Evolutionary conservation across 2,888 invertebrate genomes (phyloP).

Genomic region (Eucera pruinosa): DNA sequence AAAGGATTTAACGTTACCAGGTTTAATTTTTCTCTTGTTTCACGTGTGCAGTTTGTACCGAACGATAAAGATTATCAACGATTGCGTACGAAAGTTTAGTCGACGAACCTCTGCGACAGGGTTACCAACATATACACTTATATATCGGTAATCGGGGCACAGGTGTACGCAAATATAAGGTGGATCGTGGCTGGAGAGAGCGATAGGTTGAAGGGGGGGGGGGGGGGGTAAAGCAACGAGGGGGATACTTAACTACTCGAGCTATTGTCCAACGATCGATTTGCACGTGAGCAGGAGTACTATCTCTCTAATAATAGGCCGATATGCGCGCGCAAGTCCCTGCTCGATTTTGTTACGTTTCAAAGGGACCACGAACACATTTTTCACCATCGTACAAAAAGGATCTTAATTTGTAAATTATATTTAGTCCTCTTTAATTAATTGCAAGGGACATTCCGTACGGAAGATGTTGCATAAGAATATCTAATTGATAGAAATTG

Average conservation of each 20-base stretch:
- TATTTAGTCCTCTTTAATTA: not conserved
- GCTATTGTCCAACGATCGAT: slow-evolving; percentile 67
- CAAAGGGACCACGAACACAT: slow-evolving; percentile 17
- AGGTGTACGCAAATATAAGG: slow-evolving; percentile 57
- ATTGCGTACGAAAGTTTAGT: not conserved
- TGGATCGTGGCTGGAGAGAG: slow-evolving; percentile 39
- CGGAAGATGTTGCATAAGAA: too few relatives aligned
- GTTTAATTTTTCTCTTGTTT: too few relatives aligned
- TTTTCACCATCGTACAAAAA: not conserved
- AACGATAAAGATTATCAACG: not conserved
- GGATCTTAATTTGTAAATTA: not conserved
- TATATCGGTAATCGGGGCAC: slow-evolving; percentile 41
- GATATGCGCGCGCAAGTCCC: slow-evolving; percentile 48
- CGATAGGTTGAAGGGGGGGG: slow-evolving; percentile 35
- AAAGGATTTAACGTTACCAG: too few relatives aligned
- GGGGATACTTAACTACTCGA: slow-evolving; percentile 65
- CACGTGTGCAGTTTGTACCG: too few relatives aligned
- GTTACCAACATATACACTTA: slow-evolving; percentile 19
- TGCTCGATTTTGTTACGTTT: slow-evolving; percentile 30
- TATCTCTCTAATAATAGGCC: slow-evolving; percentile 59
- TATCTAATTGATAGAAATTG: too few relatives aligned
- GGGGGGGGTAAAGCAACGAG: slow-evolving; percentile 58
- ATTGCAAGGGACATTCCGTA: too few relatives aligned
- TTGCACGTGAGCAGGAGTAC: slow-evolving; percentile 59
- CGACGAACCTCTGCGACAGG: slow-evolving; percentile 33